Conservation (phyloP, 2,888 invertebrate genomes). For the Eudiplozoon nipponicum region DNA sequence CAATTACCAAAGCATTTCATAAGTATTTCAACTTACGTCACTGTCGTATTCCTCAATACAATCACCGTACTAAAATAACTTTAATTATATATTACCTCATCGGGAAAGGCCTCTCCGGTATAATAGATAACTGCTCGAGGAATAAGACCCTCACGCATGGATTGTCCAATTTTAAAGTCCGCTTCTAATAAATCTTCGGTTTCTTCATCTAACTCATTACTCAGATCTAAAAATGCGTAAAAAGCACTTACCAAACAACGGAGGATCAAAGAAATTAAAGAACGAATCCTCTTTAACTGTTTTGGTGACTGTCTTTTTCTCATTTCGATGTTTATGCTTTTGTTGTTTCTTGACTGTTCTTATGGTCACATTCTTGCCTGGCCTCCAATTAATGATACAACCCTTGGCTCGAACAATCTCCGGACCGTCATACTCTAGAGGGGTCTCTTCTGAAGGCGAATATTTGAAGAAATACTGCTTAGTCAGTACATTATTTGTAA, state of each 20-base stretch:
- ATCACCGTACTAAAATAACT: no score
- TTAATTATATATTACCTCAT: no score
- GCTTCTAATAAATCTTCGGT: conserved; percentile 55
- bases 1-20: no score
- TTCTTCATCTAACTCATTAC: conserved; percentile 35
- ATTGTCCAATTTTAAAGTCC: conserved; percentile 93
- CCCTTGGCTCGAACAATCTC: conserved; percentile 56
- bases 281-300: conserved; percentile 81
- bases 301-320: conserved; percentile 67
- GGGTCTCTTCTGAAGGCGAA: conserved; percentile 48
- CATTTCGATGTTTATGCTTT: conserved; percentile 76
- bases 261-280: conserved; percentile 91
- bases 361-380: conserved; percentile 75
- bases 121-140: conserved; percentile 82
- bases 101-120: no score
- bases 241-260: conserved; percentile 8
- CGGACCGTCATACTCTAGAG: conserved; percentile 63
- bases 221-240: not conserved
- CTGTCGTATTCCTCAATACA: no score
- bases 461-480: conserved; percentile 72
- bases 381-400: conserved; percentile 77
- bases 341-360: conserved; percentile 87
- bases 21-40: no score
- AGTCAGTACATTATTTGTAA: conserved; percentile 47
- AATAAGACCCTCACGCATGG: conserved; percentile 69